phyloP scores from a whole-genome alignment of 2,797 vertebrate genomes.

The Furcifer pardalis region DNA sequence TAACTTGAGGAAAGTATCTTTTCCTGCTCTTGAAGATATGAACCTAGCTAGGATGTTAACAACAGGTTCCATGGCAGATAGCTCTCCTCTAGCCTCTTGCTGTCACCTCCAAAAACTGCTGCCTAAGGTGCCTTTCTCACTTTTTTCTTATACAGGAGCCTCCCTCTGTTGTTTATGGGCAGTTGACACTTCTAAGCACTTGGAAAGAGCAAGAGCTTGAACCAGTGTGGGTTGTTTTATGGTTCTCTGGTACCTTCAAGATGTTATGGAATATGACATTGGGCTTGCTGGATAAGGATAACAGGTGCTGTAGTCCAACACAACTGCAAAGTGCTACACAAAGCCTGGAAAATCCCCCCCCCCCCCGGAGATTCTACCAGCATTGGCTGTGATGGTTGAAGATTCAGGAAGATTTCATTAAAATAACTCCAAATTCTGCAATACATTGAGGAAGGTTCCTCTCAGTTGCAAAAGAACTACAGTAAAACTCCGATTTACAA shows the following conservation, averaged over 20 bases:
- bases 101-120: not conserved
- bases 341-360: too few relatives aligned
- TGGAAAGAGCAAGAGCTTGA: not conserved
- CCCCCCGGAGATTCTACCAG: too few relatives aligned
- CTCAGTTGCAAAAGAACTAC: not conserved
- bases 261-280: not conserved
- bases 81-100: not conserved
- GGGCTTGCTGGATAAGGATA: not conserved
- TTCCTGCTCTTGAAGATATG: not conserved
- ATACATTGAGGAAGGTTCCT: not conserved
- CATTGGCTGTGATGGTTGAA: too few relatives aligned
- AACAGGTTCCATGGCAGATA: too few relatives aligned
- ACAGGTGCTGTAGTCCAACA: not conserved
- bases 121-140: too few relatives aligned
- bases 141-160: not conserved
- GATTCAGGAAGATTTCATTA: too few relatives aligned
- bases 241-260: not conserved
- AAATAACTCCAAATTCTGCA: too few relatives aligned
- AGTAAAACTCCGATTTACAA: too few relatives aligned
- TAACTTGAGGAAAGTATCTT: not conserved
- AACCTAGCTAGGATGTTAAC: too few relatives aligned
- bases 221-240: not conserved
- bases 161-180: not conserved
- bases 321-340: not conserved
- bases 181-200: not conserved